These are phyloP conservation scores for Dasyurus viverrinus DNA, from an alignment of 2,113 vertebrate genomes.

Conservation along the genomic window DNA sequence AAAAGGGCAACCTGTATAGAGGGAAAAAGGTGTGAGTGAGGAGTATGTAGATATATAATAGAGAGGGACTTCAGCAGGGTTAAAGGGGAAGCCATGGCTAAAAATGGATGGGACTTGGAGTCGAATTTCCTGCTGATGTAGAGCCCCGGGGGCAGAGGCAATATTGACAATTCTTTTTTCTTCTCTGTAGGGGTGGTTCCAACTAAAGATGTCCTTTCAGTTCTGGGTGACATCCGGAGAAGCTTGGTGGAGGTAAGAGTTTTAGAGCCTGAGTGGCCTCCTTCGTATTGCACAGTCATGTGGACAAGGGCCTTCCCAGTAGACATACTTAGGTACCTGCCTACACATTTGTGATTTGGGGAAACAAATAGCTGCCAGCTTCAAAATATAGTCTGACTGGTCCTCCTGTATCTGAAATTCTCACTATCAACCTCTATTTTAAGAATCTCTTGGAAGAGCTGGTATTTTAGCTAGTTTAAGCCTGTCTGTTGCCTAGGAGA, in stretches of 20 bases:
- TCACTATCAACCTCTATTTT: neutral
- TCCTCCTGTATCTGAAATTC: neutral
- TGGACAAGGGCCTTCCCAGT: neutral
- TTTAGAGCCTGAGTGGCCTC: too few species aligned
- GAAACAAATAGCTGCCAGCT: neutral
- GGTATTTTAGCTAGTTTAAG: neutral
- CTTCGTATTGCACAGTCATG: neutral
- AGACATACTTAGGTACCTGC: neutral
- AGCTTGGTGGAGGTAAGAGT: constrained; percentile 90
- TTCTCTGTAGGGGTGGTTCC: constrained; percentile 88
- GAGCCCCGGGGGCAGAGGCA: neutral
- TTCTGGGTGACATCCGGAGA: constrained; percentile 91
- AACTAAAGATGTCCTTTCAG: constrained; percentile 92
- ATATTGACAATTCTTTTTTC: constrained; percentile 48
- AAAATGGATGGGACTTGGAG: neutral
- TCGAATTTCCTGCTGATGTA: neutral
- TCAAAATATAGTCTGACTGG: neutral
- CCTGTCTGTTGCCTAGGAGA: neutral
- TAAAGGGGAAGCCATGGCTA: neutral
- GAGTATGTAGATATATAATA: neutral
- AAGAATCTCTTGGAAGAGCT: neutral
- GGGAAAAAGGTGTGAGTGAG: neutral
- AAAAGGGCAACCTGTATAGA: neutral
- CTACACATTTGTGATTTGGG: neutral
- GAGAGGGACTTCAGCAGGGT: neutral